Base-by-base conservation (phyloP, 2,888 invertebrate genomes). In the Eupithecia subfuscata region DNA sequence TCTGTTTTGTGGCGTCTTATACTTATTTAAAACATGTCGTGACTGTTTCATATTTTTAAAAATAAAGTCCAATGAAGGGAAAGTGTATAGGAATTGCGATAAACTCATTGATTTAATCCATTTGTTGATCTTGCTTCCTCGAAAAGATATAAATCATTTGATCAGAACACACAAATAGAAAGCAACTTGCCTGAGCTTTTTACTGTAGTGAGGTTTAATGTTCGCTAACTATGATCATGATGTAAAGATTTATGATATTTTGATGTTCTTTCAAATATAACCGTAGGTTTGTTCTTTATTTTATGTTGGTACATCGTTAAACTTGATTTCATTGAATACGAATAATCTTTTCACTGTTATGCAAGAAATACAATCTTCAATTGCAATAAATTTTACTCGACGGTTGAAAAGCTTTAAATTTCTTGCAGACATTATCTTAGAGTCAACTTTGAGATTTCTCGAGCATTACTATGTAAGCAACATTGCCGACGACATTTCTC, bases 401-500 rank as follows among this genome's bases (percentile, higher is more conserved):
- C 43, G 45, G 34, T 48, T 48, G 30, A 6, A 30, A 64, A 34
- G n/a, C 43, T 14, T 75, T 34, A 64, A 18, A 18, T 34, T 75
- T 70, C 56, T 37, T 18, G 37, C 16, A 34, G 43, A 71, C 68
- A 56, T 22, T 56, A 11, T 56, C 22, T n/a, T 22, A 70, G 7
- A 67, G 18, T 60, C 60, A 56, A 67, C 22, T 48, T 73, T 40
- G 22, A 60, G 18, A 63, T 69, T 60, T 56, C 45, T 60, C 64
- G 64, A 34, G 34, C 9, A 34, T 34, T 64, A 64, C 64, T 34
- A 64, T 64, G 67, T 40, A 43, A 68, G 22, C 68, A 77, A 73
- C 72, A 60, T 76, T 64, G 76, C 75, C 69, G 77, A 75, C 75
- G 74, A 67, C 64, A 75, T 71, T 76, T 73, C 48, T 82, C 82